Evolutionary conservation across 2,113 vertebrate genomes (phyloP), one percentile per base, ranked within the genome.

Genomic region (Hipposideros armiger): DNA sequence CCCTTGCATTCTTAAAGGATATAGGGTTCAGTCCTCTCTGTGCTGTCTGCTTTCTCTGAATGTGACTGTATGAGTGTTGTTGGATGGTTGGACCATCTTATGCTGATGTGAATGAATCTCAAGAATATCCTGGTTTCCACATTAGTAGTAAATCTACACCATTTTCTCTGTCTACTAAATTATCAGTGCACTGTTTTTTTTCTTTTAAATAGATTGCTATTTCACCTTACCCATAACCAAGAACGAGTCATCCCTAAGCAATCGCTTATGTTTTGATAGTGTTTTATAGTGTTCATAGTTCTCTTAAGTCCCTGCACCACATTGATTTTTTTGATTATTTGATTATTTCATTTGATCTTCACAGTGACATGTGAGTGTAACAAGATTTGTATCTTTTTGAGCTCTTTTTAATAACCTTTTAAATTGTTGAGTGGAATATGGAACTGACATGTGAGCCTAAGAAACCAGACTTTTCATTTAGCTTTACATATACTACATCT

Each of bases 401-500:
- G 36, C 52, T 45, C 30, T 47, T 70, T 87, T 82, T 50, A 87
- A 22, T 89, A 84, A 69, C 72, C 47, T 92, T 52, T 82, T 66
- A 45, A 73, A 74, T 89, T 83, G 47, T 82, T 74, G 8, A 69
- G 52, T 87, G 24, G 58, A 84, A 56, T 81, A 82, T 64, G 42
- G 26, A 22, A 62, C 20, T 94, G 30, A 85, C 70, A 91, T 87
- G 64, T 87, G 91, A 84, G 20, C 77, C 60, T 28, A 54, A 52
- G 74, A 95, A 87, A 96, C 86, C 36, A 32, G 54, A 42, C 32
- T 94, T 94, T 94, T 72, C 92, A 90, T 95, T 92, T 64, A 58
- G 40, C 81, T 98, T 98, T 97, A 96, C 93, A 97, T 96, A 92
- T 94, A 93, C 70, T 94, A 91, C 82, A 72, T 97, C 93, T 96